Percentiles rank a stretch among this genome's conserved stretches.
Conservation (phyloP, 53 echinoderm and acorn worm species). For the Crossaster papposus region DNA sequence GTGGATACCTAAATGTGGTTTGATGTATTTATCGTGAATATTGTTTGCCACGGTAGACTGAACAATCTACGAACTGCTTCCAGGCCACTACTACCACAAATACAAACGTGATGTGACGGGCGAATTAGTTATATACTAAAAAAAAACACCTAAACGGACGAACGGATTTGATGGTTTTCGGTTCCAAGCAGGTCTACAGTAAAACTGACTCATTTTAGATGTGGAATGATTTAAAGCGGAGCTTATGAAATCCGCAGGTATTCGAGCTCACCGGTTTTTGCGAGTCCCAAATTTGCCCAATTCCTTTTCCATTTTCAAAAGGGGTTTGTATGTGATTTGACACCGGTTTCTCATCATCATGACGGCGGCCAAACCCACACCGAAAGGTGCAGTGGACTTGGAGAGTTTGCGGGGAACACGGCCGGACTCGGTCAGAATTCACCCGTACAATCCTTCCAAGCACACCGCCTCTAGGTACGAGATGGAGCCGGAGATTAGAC, state of each 20-base stretch:
- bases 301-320: neutral
- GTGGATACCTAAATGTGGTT: no score
- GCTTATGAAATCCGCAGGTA: neutral
- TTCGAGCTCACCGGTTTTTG: neutral
- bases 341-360: neutral
- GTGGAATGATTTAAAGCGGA: neutral
- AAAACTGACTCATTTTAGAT: no score
- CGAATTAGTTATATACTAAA: no score
- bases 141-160: no score
- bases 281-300: neutral
- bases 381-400: constrained; percentile 7
- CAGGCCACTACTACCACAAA: no score
- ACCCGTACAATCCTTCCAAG: constrained; percentile 35
- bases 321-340: no score
- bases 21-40: no score
- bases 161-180: no score
- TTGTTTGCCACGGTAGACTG: no score
- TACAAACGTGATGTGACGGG: neutral
- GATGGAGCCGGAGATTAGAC: constrained; percentile 39
- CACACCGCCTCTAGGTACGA: constrained; percentile 47
- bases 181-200: no score
- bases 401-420: constrained; percentile 5
- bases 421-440: constrained; percentile 42
- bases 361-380: neutral
- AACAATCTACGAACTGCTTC: no score